Evolutionary conservation across 35 echinoderm and acorn worm species (phyloP), one percentile per base, ranked within the genome.

Genomic region (Ophiothrix spiculata): DNA sequence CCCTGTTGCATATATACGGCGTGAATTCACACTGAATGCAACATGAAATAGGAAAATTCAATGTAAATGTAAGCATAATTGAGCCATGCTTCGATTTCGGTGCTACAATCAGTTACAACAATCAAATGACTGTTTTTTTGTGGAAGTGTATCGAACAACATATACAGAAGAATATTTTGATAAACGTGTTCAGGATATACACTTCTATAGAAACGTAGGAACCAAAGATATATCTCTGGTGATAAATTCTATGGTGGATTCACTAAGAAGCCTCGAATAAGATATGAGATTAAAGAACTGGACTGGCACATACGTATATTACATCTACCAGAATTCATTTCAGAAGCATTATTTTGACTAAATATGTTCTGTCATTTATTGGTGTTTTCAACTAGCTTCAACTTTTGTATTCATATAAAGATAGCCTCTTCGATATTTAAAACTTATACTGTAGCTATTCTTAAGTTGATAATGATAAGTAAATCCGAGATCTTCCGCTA

Each of bases 21-120:
- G 69, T 99, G 38, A 92, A 99, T 99, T 99, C 64, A 92, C 92
- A 94, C 28, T 91, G 89, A 36, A 79, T 99, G 28, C 91, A 92
- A 11, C 88, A 94, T 39, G 96, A 99, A 64, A 83, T 99, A 29
- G 38, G 45, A 38, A 78, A 90, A 56, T 99, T 85, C 39, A 87
- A 86, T 11, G 87, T 99, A 0, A 81, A 85, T 11, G 89, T 91
- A 4, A 86, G 82, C 79, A 89, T 99, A 28, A 79, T 99, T 14
- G 89, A 99, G 40, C 92, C 96, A 14, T 92, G 94, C 21, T 90
- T 93, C 64, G 93, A 90, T 64, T 82, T 93, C 36, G 90, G 83
- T 14, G 94, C 94, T 4, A 97, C 94, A 32, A 92, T 77, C 40
- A 86, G 93, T 25, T 93, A 87, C 77, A 93, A 90, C 33, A 89